These are phyloP conservation scores for Vanessa atalanta DNA, from an alignment of 1,140 invertebrate species.

Conservation along the genomic window DNA sequence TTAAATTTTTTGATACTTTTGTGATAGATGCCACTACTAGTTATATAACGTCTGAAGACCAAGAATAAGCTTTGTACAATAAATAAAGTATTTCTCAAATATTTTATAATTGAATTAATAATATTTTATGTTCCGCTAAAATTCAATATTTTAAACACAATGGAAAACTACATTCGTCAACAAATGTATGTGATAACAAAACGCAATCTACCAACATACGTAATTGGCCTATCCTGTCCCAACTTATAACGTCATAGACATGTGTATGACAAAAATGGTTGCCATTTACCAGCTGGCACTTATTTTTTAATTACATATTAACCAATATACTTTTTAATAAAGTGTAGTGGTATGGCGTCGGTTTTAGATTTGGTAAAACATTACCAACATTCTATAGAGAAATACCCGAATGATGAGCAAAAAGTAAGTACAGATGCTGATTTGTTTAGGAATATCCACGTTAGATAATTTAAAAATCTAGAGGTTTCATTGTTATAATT, in stretches of 20 bases:
- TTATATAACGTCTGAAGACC: background rate
- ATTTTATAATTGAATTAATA: background rate
- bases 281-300: conserved; percentile 76
- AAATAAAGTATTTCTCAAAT: background rate
- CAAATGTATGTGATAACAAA: conserved; percentile 7
- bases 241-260: conserved; percentile 50
- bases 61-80: background rate
- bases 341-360: conserved; percentile 67
- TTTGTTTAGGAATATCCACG: conserved; percentile 20
- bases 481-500: conserved; percentile 2
- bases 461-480: conserved; percentile 30
- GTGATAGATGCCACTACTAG: background rate
- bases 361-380: conserved; percentile 79
- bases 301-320: conserved; percentile 61
- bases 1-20: too few relatives aligned
- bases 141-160: too few relatives aligned
- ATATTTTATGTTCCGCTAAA: too few relatives aligned
- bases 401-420: conserved; percentile 81
- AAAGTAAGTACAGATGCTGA: conserved; percentile 79
- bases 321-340: conserved; percentile 48
- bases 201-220: conserved; percentile 12
- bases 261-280: conserved; percentile 76
- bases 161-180: too few relatives aligned
- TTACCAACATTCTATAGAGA: conserved; percentile 85
- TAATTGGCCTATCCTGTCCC: conserved; percentile 20